phyloP scores from a whole-genome alignment of 1,140 invertebrate species.

The Drosophila lacertosa region DNA sequence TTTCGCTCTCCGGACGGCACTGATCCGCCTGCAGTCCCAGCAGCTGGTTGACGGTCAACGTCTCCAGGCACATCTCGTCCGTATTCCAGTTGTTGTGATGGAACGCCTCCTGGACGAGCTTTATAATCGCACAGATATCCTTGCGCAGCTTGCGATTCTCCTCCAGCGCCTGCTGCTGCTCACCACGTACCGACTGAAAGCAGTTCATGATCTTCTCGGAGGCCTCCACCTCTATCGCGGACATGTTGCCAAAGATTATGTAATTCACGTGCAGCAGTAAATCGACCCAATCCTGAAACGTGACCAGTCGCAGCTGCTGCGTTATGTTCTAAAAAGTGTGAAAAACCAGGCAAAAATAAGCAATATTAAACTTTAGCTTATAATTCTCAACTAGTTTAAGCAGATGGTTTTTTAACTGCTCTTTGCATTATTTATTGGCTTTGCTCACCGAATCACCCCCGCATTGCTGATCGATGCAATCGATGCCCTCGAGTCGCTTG shows the following conservation, averaged over 20 bases:
- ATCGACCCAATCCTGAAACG: conserved; percentile 78
- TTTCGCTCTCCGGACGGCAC: conserved; percentile 45
- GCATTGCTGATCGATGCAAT: conserved; percentile 27
- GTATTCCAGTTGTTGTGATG: conserved; percentile 55
- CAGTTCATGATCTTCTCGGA: conserved; percentile 48
- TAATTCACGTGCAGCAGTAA: conserved; percentile 61
- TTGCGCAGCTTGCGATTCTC: conserved; percentile 63
- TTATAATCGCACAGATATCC: conserved; percentile 61
- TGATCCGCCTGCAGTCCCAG: conserved; percentile 36
- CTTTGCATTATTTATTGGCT: too few relatives aligned
- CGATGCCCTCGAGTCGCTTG: conserved; percentile 62
- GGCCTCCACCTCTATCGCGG: conserved; percentile 60
- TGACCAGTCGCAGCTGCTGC: conserved; percentile 58
- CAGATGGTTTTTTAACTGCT: not conserved
- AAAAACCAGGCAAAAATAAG: too few relatives aligned
- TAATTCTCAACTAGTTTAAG: too few relatives aligned
- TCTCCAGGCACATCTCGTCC: conserved; percentile 52
- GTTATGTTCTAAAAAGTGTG: not conserved
- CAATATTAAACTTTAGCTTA: too few relatives aligned
- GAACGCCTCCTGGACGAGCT: conserved; percentile 60
- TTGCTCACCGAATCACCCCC: conserved; percentile 45
- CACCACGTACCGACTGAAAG: conserved; percentile 40
- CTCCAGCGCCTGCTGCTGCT: conserved; percentile 49
- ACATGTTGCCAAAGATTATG: conserved; percentile 56
- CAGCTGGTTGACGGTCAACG: conserved; percentile 55